Base-by-base conservation (phyloP, 2,113 vertebrate species). In the Peucedramus taeniatus region DNA sequence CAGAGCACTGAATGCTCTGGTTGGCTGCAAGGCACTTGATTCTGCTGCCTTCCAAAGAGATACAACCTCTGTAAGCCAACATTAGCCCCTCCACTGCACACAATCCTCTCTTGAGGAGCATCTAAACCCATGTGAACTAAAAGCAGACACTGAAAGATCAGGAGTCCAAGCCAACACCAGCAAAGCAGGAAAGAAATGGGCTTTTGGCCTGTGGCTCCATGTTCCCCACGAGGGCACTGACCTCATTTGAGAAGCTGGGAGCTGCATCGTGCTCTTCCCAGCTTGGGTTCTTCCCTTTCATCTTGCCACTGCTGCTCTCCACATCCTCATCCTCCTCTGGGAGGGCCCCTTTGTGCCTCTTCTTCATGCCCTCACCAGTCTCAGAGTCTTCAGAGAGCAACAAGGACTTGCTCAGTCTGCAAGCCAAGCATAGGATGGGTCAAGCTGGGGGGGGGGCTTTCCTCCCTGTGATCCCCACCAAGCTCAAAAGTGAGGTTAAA, bases 371-470 rank as follows among this genome's bases (percentile, higher is more conserved):
- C 16, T 99, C 98, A 4, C 99, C 98, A 28, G 98, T 98, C 96
- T 99, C 99, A 3, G 98, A 99, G 95, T 99, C 99, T 63, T 99
- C 99, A 0, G 99, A 98, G 80, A 99, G 98, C 96, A 99, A 97
- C 91, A 98, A 97, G 14, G 98, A 97, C 97, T 99, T 98, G 96
- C 98, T 98, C 87, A 98, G 93, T 98, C 99, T 99, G 97, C 88
- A 98, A 98, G 80, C 80, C 97, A 98, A 97, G 97, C 35, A 93
- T 33, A 96, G 65, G 49, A 33, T 24, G 37, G 61, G 93, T 98
- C 94, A 98, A 64, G 45, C n/a, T n/a, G 19, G 39, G 54, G 47
- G 51, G 53, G 53, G 4, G 20, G 50, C 10, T 70, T 89, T 68
- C 42, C 53, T 79, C 71, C 44, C 57, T 68, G 40, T 78, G 93